These are phyloP conservation scores for Coreoperca whiteheadi DNA, from an alignment of 2,113 vertebrate genomes.

Conservation along the genomic window DNA sequence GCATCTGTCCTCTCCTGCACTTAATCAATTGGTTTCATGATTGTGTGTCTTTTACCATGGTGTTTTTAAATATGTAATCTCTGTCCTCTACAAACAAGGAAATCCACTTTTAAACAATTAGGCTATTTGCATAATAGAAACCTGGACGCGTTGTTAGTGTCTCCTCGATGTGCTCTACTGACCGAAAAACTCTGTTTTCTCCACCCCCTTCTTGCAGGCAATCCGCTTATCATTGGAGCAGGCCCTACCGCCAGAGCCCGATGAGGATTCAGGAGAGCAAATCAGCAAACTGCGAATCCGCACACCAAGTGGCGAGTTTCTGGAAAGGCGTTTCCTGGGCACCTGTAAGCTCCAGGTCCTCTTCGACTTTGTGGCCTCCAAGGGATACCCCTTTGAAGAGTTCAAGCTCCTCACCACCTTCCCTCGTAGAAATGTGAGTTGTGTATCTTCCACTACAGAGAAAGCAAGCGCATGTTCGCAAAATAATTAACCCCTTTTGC, in stretches of 20 bases:
- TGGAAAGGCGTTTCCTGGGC: slow-evolving; percentile 96
- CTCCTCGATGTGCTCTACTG: neutral
- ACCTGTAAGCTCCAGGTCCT: slow-evolving; percentile 96
- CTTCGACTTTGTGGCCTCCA: slow-evolving; percentile 99
- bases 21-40: neutral
- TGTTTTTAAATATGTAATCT: neutral
- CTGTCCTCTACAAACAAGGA: neutral
- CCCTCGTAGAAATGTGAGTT: slow-evolving; percentile 96
- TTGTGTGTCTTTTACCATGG: neutral
- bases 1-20: neutral
- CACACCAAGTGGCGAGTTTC: slow-evolving; percentile 96
- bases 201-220: slow-evolving; percentile 84
- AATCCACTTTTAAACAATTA: neutral
- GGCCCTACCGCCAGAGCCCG: slow-evolving; percentile 92
- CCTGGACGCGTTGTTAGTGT: neutral
- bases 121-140: neutral
- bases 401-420: slow-evolving; percentile 99
- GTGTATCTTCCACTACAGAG: slow-evolving; percentile 44
- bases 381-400: slow-evolving; percentile 95
- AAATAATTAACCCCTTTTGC: neutral
- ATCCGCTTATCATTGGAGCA: slow-evolving; percentile 97
- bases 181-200: slow-evolving; percentile 32
- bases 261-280: slow-evolving; percentile 90
- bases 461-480: neutral
- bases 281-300: slow-evolving; percentile 96